A percentile compares a stretch with the other conserved stretches of the same genome.
phyloP scores from a whole-genome alignment of 2,888 invertebrate genomes.

The Caenorhabditis macrosperma region DNA sequence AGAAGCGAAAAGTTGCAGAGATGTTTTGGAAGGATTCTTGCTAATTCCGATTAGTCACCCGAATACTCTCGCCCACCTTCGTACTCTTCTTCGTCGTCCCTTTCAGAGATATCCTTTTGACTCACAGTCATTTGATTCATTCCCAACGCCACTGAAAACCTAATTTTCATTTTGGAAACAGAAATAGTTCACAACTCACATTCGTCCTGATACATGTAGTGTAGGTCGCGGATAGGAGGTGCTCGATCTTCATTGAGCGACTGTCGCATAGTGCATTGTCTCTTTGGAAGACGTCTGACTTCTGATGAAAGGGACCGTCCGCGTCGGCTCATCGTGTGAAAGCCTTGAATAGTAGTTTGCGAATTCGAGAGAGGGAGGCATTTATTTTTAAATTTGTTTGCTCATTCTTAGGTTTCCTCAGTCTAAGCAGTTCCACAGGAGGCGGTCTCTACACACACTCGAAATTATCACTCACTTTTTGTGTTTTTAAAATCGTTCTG shows the following conservation, averaged over 20 bases:
- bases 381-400: too few relatives aligned
- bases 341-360: neutral
- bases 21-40: neutral
- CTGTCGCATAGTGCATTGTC: neutral
- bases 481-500: neutral
- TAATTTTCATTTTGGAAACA: too few relatives aligned
- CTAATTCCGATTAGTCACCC: constrained; percentile 1
- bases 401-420: constrained; percentile 17
- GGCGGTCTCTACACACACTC: neutral
- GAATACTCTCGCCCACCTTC: neutral
- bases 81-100: neutral
- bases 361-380: too few relatives aligned
- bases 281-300: neutral
- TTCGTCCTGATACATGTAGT: constrained; percentile 19
- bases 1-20: neutral
- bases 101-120: neutral
- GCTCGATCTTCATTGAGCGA: neutral
- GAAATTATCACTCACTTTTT: constrained; percentile 19
- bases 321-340: constrained; percentile 14
- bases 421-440: neutral
- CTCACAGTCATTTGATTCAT: constrained; percentile 12
- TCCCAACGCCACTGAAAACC: constrained; percentile 15
- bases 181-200: neutral
- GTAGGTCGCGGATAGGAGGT: neutral
- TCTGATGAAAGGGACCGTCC: constrained; percentile 1